phyloP scores from a whole-genome alignment of 2,113 vertebrate genomes.

The Xenopus laevis region DNA sequence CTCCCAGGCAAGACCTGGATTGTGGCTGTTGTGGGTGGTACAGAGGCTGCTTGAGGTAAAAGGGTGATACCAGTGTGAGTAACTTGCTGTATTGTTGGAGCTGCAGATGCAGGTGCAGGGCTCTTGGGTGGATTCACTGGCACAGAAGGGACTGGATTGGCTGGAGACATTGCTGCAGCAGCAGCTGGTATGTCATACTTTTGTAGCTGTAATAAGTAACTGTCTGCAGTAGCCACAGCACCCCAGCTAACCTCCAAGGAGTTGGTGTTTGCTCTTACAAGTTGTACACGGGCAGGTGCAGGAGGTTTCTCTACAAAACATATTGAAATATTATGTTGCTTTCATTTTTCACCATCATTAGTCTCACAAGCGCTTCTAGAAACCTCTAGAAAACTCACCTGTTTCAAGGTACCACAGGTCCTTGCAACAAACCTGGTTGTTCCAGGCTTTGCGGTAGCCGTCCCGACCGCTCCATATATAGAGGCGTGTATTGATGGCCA shows the following conservation, averaged over 20 bases:
- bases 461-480: conserved; percentile 92
- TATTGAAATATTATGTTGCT: not conserved
- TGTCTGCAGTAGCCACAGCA: conserved; percentile 83
- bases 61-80: conserved; percentile 74
- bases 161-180: conserved; percentile 70
- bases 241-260: conserved; percentile 91
- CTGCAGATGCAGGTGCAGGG: conserved; percentile 73
- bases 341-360: not conserved
- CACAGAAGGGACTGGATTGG: conserved; percentile 73
- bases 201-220: conserved; percentile 86
- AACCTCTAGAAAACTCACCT: conserved; percentile 59
- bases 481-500: conserved; percentile 82
- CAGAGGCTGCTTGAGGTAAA: conserved; percentile 58
- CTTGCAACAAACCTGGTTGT: conserved; percentile 93
- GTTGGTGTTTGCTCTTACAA: conserved; percentile 87
- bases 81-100: conserved; percentile 70
- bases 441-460: conserved; percentile 91
- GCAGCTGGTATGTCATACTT: conserved; percentile 89
- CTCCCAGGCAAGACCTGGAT: conserved; percentile 61
- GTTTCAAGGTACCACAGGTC: conserved; percentile 92
- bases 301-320: conserved; percentile 73
- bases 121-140: conserved; percentile 79
- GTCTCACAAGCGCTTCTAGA: not conserved
- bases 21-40: conserved; percentile 53
- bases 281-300: conserved; percentile 80